Conservation (phyloP, 1,140 invertebrate species). For the Drosophila nebulosa region DNA sequence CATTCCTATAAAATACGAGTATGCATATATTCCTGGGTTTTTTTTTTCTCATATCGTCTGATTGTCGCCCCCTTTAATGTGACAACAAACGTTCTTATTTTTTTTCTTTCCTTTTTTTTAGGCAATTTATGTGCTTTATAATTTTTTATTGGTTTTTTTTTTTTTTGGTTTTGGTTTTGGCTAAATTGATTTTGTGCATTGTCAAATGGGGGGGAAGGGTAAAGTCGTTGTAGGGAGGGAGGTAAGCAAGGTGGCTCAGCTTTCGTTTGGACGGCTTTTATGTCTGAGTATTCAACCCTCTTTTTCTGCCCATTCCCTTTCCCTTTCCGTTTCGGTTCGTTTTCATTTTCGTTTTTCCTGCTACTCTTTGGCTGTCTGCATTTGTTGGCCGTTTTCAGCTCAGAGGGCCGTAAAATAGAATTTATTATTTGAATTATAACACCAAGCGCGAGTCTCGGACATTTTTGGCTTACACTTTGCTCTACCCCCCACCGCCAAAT, state of each 20-base stretch:
- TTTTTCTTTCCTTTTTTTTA: neutral
- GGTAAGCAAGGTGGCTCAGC: neutral
- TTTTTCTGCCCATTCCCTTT: neutral
- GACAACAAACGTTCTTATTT: slow-evolving; percentile 63
- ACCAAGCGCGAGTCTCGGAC: neutral
- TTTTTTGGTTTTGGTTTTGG: slow-evolving; percentile 8
- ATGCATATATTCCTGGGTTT: neutral
- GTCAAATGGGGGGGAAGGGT: neutral
- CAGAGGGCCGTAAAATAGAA: slow-evolving; percentile 57
- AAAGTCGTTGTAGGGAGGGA: neutral
- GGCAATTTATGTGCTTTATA: slow-evolving; percentile 63
- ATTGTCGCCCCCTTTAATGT: slow-evolving; percentile 65
- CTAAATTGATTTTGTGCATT: slow-evolving; percentile 48
- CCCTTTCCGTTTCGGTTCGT: neutral
- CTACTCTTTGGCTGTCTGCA: neutral
- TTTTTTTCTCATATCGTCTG: slow-evolving; percentile 34
- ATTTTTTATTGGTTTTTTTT: slow-evolving; percentile 55
- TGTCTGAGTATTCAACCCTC: neutral
- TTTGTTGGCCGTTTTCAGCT: slow-evolving; percentile 45
- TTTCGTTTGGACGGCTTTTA: neutral
- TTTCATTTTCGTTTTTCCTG: neutral
- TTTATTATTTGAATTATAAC: slow-evolving; percentile 66
- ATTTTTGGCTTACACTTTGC: neutral
- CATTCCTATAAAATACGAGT: neutral
- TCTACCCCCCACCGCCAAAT: neutral